These are phyloP conservation scores for Drosophila auraria DNA, from an alignment of 1,140 invertebrate species.

Conservation along the genomic window DNA sequence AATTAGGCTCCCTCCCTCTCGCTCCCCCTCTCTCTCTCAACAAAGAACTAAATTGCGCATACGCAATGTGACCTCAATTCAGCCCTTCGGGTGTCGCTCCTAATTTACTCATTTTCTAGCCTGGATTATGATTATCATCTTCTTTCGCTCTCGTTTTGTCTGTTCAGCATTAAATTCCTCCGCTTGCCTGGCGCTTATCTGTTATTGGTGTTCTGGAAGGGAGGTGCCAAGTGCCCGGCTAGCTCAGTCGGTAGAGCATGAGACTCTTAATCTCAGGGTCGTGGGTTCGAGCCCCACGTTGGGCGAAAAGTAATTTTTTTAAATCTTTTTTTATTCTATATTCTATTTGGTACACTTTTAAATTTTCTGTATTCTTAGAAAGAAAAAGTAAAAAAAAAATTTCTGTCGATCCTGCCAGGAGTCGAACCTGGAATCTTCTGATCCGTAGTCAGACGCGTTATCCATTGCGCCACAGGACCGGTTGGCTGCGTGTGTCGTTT, in stretches of 20 bases:
- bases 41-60: conserved; percentile 49
- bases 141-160: not conserved
- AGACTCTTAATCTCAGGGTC: conserved; percentile 97
- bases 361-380: not conserved
- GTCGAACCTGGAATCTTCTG: conserved; percentile 91
- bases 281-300: conserved; percentile 96
- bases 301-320: conserved; percentile 87
- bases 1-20: conserved; percentile 54
- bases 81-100: conserved; percentile 4
- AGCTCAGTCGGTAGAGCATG: conserved; percentile 96
- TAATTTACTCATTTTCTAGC: not conserved
- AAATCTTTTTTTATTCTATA: not conserved
- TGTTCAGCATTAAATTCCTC: conserved; percentile 1
- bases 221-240: conserved; percentile 87
- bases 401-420: conserved; percentile 84
- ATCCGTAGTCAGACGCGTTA: conserved; percentile 91
- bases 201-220: not conserved
- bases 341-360: not conserved
- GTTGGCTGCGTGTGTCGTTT: not conserved
- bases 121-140: conserved; percentile 5
- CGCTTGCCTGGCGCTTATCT: not conserved
- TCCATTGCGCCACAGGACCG: conserved; percentile 73
- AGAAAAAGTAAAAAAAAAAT: not conserved
- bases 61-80: conserved; percentile 49
- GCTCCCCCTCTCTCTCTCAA: not conserved